These are phyloP conservation scores for Pararge aegeria DNA, from an alignment of 1,140 invertebrate genomes.

Conservation along the genomic window DNA sequence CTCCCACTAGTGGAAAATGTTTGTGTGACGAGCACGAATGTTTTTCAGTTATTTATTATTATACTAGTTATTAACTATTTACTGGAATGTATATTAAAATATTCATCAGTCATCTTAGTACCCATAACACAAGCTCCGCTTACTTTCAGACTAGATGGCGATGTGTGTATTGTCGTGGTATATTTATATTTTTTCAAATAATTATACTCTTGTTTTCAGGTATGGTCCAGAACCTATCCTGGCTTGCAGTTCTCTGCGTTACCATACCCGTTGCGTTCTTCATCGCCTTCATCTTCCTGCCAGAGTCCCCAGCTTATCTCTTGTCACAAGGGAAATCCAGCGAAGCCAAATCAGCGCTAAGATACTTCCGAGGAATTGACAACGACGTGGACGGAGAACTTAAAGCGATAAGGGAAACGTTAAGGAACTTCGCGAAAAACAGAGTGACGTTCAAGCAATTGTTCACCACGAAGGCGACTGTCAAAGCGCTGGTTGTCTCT, in stretches of 20 bases:
- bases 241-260: slow-evolving; percentile 84
- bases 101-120: no score
- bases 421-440: slow-evolving; percentile 61
- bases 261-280: slow-evolving; percentile 84
- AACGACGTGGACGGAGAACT: slow-evolving; percentile 83
- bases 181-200: neutral
- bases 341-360: slow-evolving; percentile 83
- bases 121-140: no score
- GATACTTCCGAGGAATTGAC: slow-evolving; percentile 84
- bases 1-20: no score
- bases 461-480: slow-evolving; percentile 69
- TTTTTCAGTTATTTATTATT: no score
- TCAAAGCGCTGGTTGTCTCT: slow-evolving; percentile 78
- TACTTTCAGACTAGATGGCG: no score
- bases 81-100: no score
- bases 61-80: no score
- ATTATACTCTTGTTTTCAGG: slow-evolving; percentile 72
- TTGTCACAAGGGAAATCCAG: slow-evolving; percentile 72
- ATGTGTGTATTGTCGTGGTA: no score
- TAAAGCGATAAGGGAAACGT: slow-evolving; percentile 80
- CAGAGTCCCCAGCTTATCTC: slow-evolving; percentile 86
- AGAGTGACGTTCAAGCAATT: slow-evolving; percentile 71
- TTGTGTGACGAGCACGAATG: no score
- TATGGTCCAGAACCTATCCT: slow-evolving; percentile 79
- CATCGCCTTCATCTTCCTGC: slow-evolving; percentile 86